Conservation (phyloP, 2,888 invertebrate species). For the Hyposoter dolosus region DNA sequence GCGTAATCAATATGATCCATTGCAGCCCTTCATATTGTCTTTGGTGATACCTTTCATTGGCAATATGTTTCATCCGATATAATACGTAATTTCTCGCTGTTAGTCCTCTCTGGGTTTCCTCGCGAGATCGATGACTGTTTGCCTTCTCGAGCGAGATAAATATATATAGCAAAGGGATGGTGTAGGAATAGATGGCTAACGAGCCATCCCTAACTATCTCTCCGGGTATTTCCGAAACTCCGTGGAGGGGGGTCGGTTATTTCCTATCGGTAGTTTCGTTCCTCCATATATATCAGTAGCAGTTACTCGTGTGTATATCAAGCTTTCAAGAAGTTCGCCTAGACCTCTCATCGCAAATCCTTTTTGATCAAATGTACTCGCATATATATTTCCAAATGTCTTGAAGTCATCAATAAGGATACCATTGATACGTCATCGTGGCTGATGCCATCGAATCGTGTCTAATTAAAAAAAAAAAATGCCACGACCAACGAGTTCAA, state of each 20-base stretch:
- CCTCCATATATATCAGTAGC: conserved; percentile 16
- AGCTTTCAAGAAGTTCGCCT: conserved; percentile 13
- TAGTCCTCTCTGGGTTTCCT: conserved; percentile 3
- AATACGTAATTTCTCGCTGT: conserved; percentile 26
- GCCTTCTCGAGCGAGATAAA: conserved; percentile 27
- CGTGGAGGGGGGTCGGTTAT: conserved; percentile 25
- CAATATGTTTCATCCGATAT: conserved; percentile 47
- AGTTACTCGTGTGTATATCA: neutral
- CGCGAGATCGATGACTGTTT: conserved; percentile 55
- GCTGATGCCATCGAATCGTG: neutral
- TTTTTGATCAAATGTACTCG: neutral
- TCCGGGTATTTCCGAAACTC: conserved; percentile 34
- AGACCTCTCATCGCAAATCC: conserved; percentile 15
- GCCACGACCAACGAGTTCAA: neutral
- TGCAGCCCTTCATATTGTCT: conserved; percentile 31
- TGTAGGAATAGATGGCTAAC: conserved; percentile 52
- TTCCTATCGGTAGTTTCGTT: conserved; percentile 23
- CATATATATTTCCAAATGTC: neutral
- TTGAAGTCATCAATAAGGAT: neutral
- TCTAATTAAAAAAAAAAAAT: neutral
- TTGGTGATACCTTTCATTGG: conserved; percentile 27
- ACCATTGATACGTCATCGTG: neutral
- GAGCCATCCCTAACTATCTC: conserved; percentile 62
- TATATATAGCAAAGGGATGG: neutral
- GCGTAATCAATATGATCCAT: conserved; percentile 18